Evolutionary conservation across 2,797 vertebrate genomes (phyloP).

Genomic region (Manis crassicaudata): DNA sequence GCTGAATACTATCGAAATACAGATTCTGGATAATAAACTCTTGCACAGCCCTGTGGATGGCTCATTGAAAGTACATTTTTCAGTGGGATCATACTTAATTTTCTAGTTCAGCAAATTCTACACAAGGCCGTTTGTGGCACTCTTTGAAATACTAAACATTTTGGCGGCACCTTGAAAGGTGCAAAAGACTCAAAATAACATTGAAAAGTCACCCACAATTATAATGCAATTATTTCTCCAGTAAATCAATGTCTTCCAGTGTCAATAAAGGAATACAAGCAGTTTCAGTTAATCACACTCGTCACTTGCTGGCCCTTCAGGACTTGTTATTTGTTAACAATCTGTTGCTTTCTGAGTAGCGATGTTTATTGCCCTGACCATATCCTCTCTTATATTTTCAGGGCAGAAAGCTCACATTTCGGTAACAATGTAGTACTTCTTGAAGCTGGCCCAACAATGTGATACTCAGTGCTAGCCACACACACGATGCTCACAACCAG

Average conservation of each 20-base stretch:
- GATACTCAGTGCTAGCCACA: not conserved
- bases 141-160: slow-evolving; percentile 21
- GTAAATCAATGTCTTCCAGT: slow-evolving; percentile 3
- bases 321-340: not conserved
- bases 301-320: not conserved
- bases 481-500: fast-evolving
- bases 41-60: not conserved
- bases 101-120: slow-evolving; percentile 61
- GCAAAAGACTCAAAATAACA: slow-evolving; percentile 15
- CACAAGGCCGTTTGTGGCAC: not conserved
- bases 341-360: not conserved
- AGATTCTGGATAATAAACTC: not conserved
- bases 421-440: not conserved
- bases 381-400: not conserved
- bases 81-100: slow-evolving; percentile 41
- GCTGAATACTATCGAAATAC: not conserved
- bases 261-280: slow-evolving; percentile 16
- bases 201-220: slow-evolving; percentile 33
- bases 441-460: not conserved
- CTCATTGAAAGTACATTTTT: not conserved
- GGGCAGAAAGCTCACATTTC: not conserved
- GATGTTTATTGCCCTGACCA: not conserved
- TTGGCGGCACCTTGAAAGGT: not conserved
- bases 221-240: slow-evolving; percentile 18
- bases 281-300: not conserved